Evolutionary conservation across 2,113 vertebrate genomes (phyloP).

Genomic region (Fulica atra): DNA sequence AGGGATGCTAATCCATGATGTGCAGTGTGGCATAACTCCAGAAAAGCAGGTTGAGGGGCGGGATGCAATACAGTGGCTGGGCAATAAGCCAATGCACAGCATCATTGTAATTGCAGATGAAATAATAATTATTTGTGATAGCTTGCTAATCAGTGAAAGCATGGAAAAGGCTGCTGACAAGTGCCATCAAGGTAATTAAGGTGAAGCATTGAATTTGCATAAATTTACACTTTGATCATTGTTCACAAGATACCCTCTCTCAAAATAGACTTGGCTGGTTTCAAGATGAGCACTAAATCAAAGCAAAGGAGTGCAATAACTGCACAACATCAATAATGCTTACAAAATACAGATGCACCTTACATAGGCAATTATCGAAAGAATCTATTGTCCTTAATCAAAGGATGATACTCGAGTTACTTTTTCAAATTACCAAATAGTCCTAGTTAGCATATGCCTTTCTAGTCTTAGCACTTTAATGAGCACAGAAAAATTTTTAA

Average conservation of each 20-base stretch:
- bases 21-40: not conserved
- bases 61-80: not conserved
- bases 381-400: conserved; percentile 55
- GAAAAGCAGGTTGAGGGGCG: not conserved
- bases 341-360: conserved; percentile 51
- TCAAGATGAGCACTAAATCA: conserved; percentile 65
- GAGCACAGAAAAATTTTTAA: not conserved
- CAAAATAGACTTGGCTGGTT: conserved; percentile 66
- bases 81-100: conserved; percentile 41
- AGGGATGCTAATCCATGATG: not conserved
- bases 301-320: conserved; percentile 45
- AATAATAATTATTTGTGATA: conserved; percentile 78
- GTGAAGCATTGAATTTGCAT: conserved; percentile 75
- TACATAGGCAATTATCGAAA: conserved; percentile 50
- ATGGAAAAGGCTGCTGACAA: conserved; percentile 71
- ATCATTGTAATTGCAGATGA: conserved; percentile 74
- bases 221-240: conserved; percentile 76
- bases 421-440: conserved; percentile 9
- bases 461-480: not conserved
- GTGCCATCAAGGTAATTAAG: conserved; percentile 75
- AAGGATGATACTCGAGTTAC: conserved; percentile 46
- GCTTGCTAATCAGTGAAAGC: conserved; percentile 71
- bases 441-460: not conserved
- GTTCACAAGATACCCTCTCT: conserved; percentile 66
- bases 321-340: conserved; percentile 54